Evolutionary conservation across 2,888 invertebrate species (phyloP).

Genomic region (Seira musarum): DNA sequence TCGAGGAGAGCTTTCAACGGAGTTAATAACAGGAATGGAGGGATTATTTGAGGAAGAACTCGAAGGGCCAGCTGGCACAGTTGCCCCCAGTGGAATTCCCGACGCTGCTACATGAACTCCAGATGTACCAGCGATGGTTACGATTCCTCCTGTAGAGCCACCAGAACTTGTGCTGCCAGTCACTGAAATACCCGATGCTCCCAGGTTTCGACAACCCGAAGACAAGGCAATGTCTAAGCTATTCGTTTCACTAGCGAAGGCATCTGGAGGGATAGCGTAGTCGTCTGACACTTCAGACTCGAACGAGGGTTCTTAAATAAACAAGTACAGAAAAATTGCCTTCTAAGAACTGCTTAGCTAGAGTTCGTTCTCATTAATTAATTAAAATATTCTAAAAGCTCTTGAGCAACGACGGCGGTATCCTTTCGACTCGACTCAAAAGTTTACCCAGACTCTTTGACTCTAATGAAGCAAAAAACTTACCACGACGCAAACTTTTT

Average conservation of each 20-base stretch:
- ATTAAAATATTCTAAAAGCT: conserved; percentile 26
- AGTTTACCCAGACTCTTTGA: not conserved
- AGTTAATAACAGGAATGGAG: conserved; percentile 64
- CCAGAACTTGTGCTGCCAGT: conserved; percentile 52
- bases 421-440: not conserved
- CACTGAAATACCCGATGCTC: conserved; percentile 34
- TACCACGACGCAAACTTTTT: conserved; percentile 70
- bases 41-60: conserved; percentile 72
- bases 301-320: conserved; percentile 77
- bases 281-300: conserved; percentile 96
- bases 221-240: conserved; percentile 74
- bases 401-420: conserved; percentile 1
- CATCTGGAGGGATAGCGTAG: conserved; percentile 97
- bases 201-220: conserved; percentile 67
- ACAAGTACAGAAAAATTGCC: conserved; percentile 20
- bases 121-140: conserved; percentile 42
- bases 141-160: conserved; percentile 37
- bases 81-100: conserved; percentile 49
- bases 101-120: conserved; percentile 57
- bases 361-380: too few species aligned
- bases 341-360: too few species aligned
- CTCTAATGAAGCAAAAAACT: conserved; percentile 25
- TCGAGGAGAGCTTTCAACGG: conserved; percentile 74
- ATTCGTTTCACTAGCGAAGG: conserved; percentile 84
- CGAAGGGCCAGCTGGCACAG: conserved; percentile 69